Conservation (phyloP, 2,113 vertebrate genomes). For the Genyomyrus donnyi region DNA sequence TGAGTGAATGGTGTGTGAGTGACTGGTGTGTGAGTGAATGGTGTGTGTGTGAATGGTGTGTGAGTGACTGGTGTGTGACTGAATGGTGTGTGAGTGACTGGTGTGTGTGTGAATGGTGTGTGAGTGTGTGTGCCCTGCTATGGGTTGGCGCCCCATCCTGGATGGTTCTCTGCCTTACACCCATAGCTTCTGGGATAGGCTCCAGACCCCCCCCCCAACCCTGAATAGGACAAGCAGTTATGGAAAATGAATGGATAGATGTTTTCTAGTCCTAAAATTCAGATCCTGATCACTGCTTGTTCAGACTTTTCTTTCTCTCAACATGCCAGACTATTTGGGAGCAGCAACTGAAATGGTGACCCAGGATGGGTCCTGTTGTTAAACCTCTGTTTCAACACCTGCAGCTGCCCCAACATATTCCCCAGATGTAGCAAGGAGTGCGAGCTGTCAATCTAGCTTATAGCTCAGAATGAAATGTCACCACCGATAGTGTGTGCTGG, state of each 20-base stretch:
- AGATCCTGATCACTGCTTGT: neutral
- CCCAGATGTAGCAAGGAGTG: neutral
- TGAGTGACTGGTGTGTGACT: no score
- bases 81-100: no score
- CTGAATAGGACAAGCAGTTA: neutral
- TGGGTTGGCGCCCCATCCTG: neutral
- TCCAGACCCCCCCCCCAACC: neutral
- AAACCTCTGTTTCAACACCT: neutral
- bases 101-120: neutral
- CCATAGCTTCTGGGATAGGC: neutral
- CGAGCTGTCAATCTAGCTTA: neutral
- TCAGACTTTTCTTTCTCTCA: neutral
- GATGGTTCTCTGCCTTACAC: neutral
- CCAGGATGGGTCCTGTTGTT: neutral
- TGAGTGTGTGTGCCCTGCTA: neutral
- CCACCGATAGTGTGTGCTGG: neutral
- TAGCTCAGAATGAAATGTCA: neutral
- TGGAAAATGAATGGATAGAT: neutral
- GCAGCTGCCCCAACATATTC: neutral
- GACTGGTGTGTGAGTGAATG: no score
- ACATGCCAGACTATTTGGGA: neutral
- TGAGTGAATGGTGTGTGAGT: no score
- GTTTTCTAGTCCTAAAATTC: neutral
- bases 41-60: no score
- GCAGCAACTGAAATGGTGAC: neutral